Base-by-base conservation (phyloP, 2,797 vertebrate species). In the Hydrocynus forskahlii region DNA sequence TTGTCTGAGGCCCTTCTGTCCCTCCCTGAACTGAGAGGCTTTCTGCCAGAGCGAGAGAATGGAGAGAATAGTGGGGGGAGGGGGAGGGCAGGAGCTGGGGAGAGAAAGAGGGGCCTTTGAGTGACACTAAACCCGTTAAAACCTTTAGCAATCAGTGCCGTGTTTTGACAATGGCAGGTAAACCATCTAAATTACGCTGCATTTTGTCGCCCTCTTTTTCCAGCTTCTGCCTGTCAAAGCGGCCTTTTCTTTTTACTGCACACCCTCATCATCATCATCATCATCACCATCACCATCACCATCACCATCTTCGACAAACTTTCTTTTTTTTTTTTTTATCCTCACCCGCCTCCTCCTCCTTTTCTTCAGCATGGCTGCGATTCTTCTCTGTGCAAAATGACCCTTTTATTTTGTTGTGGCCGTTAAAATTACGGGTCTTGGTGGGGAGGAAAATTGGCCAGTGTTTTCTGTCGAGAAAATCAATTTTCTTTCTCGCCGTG, bases 371-470 rank as follows among this genome's bases (percentile, higher is more conserved):
- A 40, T 17, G 25, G 16, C 35, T 66, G 63, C n/a, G 35, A 43
- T 43, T 40, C 63, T 50, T 48, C 69, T 52, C 48, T 16, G 92
- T 90, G 93, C 94, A 94, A 98, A 98, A 98, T 97, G 95, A 97
- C 96, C 96, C 97, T 96, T 97, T 97, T 97, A 98, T 98, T 98
- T 97, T 98, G 96, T 97, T 98, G 96, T 96, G 96, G 94, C 96
- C 95, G 95, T 2, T 97, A 96, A 97, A 98, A 99, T 99, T 97
- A 98, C 96, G 96, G 96, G 93, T 93, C 94, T 92, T 98, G 40
- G 62, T 50, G 70, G 63, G 79, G 70, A 93, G 92, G 95, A 97
- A 97, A 97, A 98, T 98, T 99, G 97, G 95, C 94, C 96, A 91
- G 95, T 95, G 94, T 97, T 97, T 86, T 97, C 96, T 96, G 94